Base-by-base conservation (phyloP, 2,797 vertebrate genomes). In the Siniperca obscura region DNA sequence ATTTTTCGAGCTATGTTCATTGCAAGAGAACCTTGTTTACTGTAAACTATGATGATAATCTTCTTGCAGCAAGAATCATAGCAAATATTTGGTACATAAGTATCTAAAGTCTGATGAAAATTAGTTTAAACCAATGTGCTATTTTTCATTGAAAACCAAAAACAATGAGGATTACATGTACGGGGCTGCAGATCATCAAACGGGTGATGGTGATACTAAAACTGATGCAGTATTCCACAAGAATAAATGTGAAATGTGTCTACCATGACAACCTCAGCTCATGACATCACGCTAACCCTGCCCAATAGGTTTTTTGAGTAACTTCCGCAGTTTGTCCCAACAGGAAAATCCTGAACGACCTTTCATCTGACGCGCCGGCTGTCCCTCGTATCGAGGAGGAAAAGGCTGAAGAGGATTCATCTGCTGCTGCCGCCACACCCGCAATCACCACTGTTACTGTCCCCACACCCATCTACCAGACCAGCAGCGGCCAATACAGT, bases 401-500 rank as follows among this genome's bases (percentile, higher is more conserved):
- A 85, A 99, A 97, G 84, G 97, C 97, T 0, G 98, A 99, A 93
- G 98, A 99, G 67, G 98, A 99, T 10, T 72, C 83, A 2, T 83
- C 84, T 1, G 71, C 56, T 10, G 84, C 76, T 64, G 95, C 97
- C n/a, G 94, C 96, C 61, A 95, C 96, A 25, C 97, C 96, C 53
- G 95, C 98, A 85, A 98, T 99, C 92, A 97, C 98, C 91, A 99
- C 98, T 5, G 98, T 99, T 60, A 98, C 98, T 9, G 96, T 99
- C 94, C 98, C 98, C 88, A 98, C 98, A n/a, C 98, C 98, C 8
- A 99, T 99, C 91, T 99, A 99, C 94, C 98, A 99, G 94, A 99
- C 98, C 85, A 99, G 98, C 97, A 99, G 97, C 70, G 98, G 98
- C 79, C 98, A 99, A 90, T 99, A 99, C 92, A 99, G 98, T 99